Evolutionary conservation across 1,140 invertebrate species (phyloP).

Genomic region (Aphis gossypii): DNA sequence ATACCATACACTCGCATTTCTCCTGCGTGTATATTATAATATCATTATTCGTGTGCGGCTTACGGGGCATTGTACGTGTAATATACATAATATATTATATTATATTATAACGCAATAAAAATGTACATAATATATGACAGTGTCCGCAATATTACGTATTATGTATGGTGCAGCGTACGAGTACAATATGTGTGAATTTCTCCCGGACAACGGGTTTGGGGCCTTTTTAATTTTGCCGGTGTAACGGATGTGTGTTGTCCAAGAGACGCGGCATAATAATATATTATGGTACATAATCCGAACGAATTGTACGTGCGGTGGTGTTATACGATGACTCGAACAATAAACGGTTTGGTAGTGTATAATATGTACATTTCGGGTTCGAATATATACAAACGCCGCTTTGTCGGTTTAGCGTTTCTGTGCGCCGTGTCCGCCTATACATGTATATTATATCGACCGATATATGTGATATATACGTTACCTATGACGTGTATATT

Average conservation of each 20-base stretch:
- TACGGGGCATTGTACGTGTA: background rate
- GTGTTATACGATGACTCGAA: background rate
- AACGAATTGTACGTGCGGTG: background rate
- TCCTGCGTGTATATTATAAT: background rate
- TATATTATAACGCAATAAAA: conserved; percentile 14
- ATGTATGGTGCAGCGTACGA: too few species aligned
- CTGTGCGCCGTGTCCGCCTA: too few species aligned
- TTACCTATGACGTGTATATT: too few species aligned
- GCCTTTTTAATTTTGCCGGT: conserved; percentile 15
- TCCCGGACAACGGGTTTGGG: background rate
- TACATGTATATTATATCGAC: too few species aligned
- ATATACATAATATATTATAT: background rate
- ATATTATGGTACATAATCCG: background rate
- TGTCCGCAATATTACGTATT: background rate
- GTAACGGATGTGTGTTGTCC: background rate
- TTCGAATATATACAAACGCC: too few species aligned
- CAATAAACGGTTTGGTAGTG: background rate
- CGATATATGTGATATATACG: too few species aligned
- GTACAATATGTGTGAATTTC: background rate
- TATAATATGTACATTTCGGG: too few species aligned
- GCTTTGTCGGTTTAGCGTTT: too few species aligned
- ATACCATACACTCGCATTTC: background rate
- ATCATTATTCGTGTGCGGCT: background rate
- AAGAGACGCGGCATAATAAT: background rate
- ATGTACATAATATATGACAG: too few species aligned